Evolutionary conservation across 2,888 invertebrate species (phyloP).

Genomic region (Melikaiella ostensackeni): DNA sequence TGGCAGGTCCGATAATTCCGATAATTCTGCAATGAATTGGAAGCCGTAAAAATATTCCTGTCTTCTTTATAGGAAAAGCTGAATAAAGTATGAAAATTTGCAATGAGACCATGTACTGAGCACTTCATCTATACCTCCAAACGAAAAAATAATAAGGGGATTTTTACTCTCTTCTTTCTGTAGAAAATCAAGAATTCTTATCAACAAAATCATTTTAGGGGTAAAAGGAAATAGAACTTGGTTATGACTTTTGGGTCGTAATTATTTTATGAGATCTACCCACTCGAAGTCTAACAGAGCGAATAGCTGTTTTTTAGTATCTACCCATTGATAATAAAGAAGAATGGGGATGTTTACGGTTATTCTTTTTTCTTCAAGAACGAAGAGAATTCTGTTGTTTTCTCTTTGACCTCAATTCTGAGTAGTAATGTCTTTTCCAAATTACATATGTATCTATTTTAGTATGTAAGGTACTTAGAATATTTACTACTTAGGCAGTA

Average conservation of each 20-base stretch:
- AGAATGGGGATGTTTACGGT: neutral
- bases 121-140: too few species aligned
- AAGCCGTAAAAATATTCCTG: neutral
- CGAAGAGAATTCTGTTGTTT: neutral
- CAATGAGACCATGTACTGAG: too few species aligned
- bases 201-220: neutral
- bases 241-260: slow-evolving; percentile 30
- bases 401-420: neutral
- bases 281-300: neutral
- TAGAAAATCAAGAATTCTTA: neutral
- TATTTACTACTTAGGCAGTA: too few species aligned
- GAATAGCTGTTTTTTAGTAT: slow-evolving; percentile 18
- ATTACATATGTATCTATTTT: neutral
- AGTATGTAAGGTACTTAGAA: too few species aligned
- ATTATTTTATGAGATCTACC: slow-evolving; percentile 19
- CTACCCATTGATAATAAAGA: neutral
- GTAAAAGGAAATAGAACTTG: neutral
- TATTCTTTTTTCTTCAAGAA: neutral
- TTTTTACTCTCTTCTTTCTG: neutral
- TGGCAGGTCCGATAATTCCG: slow-evolving; percentile 6
- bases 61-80: neutral
- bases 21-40: slow-evolving; percentile 17
- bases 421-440: neutral
- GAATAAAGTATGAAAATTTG: neutral
- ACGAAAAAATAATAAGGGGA: neutral